These are phyloP conservation scores for Artemia sinica DNA, from an alignment of 2,888 invertebrate species.

Conservation along the genomic window DNA sequence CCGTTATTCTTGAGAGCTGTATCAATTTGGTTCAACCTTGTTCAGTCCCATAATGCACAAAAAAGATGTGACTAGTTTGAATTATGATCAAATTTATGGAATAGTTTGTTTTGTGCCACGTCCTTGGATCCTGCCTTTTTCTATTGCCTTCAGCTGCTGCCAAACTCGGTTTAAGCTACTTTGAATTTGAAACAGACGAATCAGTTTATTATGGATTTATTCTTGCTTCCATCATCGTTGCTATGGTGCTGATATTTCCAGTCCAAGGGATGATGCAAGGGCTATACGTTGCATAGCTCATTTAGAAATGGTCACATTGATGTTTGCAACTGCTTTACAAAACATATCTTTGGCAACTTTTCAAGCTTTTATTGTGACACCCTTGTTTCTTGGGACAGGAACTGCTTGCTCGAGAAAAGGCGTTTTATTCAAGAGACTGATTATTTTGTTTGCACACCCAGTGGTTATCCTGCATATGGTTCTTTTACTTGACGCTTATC, in stretches of 20 bases:
- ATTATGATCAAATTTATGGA: no score
- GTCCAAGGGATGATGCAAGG: constrained; percentile 21
- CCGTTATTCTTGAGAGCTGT: background rate
- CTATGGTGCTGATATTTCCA: no score
- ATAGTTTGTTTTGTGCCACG: no score
- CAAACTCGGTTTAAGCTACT: no score
- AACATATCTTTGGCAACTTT: constrained; percentile 73
- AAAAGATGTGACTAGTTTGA: no score
- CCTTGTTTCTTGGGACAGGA: constrained; percentile 44
- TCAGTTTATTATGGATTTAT: no score
- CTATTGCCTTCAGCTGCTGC: no score
- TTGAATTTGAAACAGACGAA: no score
- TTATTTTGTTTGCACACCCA: constrained; percentile 41
- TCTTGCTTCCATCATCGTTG: no score
- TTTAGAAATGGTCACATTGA: constrained; percentile 54
- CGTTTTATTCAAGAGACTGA: background rate
- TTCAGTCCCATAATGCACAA: no score
- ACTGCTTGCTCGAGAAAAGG: constrained; percentile 30
- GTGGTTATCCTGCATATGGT: constrained; percentile 42
- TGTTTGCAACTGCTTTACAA: constrained; percentile 66
- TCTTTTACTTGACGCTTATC: constrained; percentile 42
- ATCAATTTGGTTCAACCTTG: no score
- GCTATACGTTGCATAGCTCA: constrained; percentile 42
- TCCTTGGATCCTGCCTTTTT: no score
- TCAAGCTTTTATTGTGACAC: constrained; percentile 51